These are phyloP conservation scores for Plutella xylostella DNA, from an alignment of 2,888 invertebrate species.

Conservation along the genomic window DNA sequence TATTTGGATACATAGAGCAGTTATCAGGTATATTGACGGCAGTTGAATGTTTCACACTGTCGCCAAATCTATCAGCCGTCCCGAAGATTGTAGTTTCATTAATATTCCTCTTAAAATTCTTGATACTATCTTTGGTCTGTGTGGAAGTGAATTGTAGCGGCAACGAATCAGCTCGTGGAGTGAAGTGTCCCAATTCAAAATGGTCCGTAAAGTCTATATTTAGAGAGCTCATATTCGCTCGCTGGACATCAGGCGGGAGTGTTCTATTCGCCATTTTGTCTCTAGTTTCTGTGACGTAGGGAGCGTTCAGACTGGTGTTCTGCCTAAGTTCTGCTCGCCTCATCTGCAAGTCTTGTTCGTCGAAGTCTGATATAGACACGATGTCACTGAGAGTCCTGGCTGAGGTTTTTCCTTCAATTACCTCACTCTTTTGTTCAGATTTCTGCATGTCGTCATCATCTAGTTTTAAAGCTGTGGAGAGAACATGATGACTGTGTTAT, in stretches of 20 bases:
- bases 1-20: slow-evolving; percentile 62
- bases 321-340: slow-evolving; percentile 57
- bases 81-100: slow-evolving; percentile 60
- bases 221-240: slow-evolving; percentile 48
- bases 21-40: slow-evolving; percentile 51
- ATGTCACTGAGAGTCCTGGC: slow-evolving; percentile 79
- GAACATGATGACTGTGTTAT: not conserved
- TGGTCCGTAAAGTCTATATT: slow-evolving; percentile 43
- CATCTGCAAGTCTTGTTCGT: slow-evolving; percentile 73
- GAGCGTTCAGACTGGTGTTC: slow-evolving; percentile 34
- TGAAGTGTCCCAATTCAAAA: slow-evolving; percentile 34
- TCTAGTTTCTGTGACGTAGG: slow-evolving; percentile 23
- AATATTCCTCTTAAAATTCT: slow-evolving; percentile 47
- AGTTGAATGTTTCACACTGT: slow-evolving; percentile 31
- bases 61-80: slow-evolving; percentile 18
- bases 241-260: slow-evolving; percentile 41
- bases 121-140: slow-evolving; percentile 38
- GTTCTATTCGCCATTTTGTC: slow-evolving; percentile 41
- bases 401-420: slow-evolving; percentile 68
- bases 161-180: slow-evolving; percentile 51
- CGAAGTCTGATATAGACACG: slow-evolving; percentile 78
- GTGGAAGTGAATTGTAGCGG: slow-evolving; percentile 54
- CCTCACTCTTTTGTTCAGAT: slow-evolving; percentile 51
- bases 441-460: slow-evolving; percentile 63
- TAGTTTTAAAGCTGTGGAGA: slow-evolving; percentile 66